These are phyloP conservation scores for Magallana ariakensis DNA, from an alignment of 1,140 invertebrate genomes.

Conservation along the genomic window DNA sequence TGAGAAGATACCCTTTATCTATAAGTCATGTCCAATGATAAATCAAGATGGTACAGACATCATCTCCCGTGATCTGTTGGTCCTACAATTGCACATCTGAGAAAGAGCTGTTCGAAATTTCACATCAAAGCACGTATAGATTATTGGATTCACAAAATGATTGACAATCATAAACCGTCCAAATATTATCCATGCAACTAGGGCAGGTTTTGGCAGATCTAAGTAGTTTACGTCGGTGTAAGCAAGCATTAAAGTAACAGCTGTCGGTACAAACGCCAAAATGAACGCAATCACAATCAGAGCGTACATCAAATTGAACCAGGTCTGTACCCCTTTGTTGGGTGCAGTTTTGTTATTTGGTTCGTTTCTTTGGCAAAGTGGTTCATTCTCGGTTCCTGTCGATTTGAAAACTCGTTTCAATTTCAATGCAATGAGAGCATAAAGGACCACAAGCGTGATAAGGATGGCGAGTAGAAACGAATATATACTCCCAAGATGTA, in stretches of 20 bases:
- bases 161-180: not conserved
- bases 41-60: not conserved
- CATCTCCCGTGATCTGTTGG: not conserved
- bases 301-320: not conserved
- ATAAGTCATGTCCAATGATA: not conserved
- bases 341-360: not conserved
- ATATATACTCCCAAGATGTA: not conserved
- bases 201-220: not conserved
- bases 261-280: not conserved
- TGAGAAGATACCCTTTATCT: no score
- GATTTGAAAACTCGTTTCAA: not conserved
- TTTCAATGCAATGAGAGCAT: constrained; percentile 4
- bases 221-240: not conserved
- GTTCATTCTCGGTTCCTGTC: not conserved
- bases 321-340: not conserved
- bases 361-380: not conserved
- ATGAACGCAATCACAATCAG: not conserved
- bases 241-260: not conserved
- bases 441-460: not conserved
- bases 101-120: not conserved
- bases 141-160: constrained; percentile 11
- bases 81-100: not conserved
- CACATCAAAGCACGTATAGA: constrained; percentile 12
- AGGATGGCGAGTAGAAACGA: not conserved
- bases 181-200: not conserved